Percentiles rank a stretch among this genome's conserved stretches.
These are phyloP conservation scores for Heliornis fulica DNA, from an alignment of 2,113 vertebrate species.

Conservation along the genomic window DNA sequence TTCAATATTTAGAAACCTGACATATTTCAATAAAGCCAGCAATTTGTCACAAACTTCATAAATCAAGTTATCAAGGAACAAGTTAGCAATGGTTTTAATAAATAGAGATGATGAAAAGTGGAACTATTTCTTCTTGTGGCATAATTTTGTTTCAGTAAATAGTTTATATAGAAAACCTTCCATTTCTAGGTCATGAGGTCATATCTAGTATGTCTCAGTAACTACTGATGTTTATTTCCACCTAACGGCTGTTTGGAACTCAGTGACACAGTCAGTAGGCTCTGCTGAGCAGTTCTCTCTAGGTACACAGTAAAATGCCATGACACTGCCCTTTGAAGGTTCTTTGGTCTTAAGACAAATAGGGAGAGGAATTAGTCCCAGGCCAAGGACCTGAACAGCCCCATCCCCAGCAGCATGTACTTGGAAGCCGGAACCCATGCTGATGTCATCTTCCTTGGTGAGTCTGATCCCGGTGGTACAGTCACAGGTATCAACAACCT, in stretches of 20 bases:
- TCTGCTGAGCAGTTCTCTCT: background rate
- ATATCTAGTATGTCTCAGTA: background rate
- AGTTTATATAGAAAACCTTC: background rate
- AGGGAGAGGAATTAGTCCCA: background rate
- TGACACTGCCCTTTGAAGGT: background rate
- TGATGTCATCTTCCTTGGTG: fast-evolving
- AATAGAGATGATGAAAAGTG: constrained; percentile 16
- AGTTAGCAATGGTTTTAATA: constrained; percentile 10
- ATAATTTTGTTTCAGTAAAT: background rate
- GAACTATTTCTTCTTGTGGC: background rate
- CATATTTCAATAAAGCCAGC: constrained; percentile 59
- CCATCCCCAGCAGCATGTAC: fast-evolving
- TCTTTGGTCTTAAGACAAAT: background rate
- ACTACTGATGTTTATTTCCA: background rate
- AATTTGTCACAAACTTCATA: constrained; percentile 55
- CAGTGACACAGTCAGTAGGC: background rate
- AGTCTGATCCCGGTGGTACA: background rate
- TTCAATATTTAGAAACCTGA: constrained; percentile 44
- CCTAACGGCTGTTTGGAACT: background rate
- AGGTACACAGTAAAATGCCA: background rate
- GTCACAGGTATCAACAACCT: background rate
- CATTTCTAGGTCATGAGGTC: background rate
- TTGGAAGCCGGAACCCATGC: background rate
- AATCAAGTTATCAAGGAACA: constrained; percentile 18
- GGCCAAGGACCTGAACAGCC: background rate